phyloP scores from a whole-genome alignment of 23 tunicate genomes.

The Halocynthia roretzi region DNA sequence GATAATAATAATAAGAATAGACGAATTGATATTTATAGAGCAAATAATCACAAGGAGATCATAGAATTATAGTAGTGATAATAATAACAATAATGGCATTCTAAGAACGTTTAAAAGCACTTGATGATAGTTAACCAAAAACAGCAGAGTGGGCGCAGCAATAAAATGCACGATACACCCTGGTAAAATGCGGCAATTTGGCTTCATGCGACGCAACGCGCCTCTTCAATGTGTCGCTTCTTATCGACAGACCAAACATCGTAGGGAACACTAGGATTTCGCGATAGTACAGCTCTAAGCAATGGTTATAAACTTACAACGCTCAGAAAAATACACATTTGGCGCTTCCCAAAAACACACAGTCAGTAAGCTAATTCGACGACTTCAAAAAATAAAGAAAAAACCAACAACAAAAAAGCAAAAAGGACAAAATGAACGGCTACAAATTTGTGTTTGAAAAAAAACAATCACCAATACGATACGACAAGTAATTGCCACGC shows the following conservation, averaged over 20 bases:
- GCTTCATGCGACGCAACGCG: not conserved
- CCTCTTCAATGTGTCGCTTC: not conserved
- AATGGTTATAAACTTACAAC: too few relatives aligned
- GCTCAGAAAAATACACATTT: too few relatives aligned
- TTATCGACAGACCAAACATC: not conserved
- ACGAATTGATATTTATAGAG: slow-evolving; percentile 23
- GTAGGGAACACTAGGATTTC: not conserved
- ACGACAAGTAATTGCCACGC: too few relatives aligned
- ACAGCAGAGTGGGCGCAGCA: not conserved
- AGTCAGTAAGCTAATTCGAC: too few relatives aligned
- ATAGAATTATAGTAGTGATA: slow-evolving; percentile 6
- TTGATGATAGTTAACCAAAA: slow-evolving; percentile 4
- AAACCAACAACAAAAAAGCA: too few relatives aligned
- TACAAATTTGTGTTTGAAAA: too few relatives aligned
- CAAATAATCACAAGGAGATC: slow-evolving; percentile 31
- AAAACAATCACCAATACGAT: too few relatives aligned
- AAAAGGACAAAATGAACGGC: too few relatives aligned
- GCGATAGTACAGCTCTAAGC: too few relatives aligned
- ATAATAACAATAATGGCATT: slow-evolving; percentile 5
- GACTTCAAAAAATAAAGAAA: too few relatives aligned
- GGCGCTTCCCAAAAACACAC: too few relatives aligned
- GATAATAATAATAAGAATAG: slow-evolving; percentile 35
- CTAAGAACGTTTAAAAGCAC: slow-evolving; percentile 5
- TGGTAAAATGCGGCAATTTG: too few relatives aligned
- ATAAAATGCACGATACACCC: not conserved